Evolutionary conservation across 2,113 vertebrate species (phyloP), one percentile per base, ranked within the genome.

Genomic region (Nothocercus nigrocapillus): DNA sequence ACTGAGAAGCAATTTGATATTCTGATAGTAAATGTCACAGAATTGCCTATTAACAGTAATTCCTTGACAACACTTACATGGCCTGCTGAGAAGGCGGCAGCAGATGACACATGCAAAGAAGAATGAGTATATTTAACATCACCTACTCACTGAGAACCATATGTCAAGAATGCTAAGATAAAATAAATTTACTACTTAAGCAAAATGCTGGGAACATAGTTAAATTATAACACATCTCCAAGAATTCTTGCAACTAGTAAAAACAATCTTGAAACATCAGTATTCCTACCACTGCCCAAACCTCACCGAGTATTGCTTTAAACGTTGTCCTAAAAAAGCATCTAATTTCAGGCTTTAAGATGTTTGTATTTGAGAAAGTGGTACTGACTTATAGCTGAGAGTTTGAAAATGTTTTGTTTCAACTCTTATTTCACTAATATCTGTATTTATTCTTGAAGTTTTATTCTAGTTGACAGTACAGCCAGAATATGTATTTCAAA

Each of bases 401-500:
- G 2, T 34, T 51, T 67, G 54, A 30, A 40, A 49, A 45, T 42
- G 28, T 44, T 47, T 27, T n/a, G 13, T 81, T 82, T 32, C 7
- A 91, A 78, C 66, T 82, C 38, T 79, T 32, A 3, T 34, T 62
- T 67, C 49, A n/a, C 30, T 30, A 67, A 72, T 22, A 80, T 32
- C 82, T 74, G 34, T 20, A 5, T 44, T 34, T 44, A 36, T 69
- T 85, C 63, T 21, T 49, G 82, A 59, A 61, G 24, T 63, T 88
- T 61, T 62, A 83, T 53, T 85, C 56, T 74, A 78, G 82, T 49
- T 83, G 70, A 88, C 67, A 85, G 70, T 38, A 82, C 34, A 90
- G 84, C 49, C 82, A 89, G 75, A 88, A 54, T 14, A 25, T 0
- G 28, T 0, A 12, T 53, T 88, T 53, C 28, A 51, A 81, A 20